phyloP scores from a whole-genome alignment of 2,888 invertebrate genomes.

The Seira ritae region DNA sequence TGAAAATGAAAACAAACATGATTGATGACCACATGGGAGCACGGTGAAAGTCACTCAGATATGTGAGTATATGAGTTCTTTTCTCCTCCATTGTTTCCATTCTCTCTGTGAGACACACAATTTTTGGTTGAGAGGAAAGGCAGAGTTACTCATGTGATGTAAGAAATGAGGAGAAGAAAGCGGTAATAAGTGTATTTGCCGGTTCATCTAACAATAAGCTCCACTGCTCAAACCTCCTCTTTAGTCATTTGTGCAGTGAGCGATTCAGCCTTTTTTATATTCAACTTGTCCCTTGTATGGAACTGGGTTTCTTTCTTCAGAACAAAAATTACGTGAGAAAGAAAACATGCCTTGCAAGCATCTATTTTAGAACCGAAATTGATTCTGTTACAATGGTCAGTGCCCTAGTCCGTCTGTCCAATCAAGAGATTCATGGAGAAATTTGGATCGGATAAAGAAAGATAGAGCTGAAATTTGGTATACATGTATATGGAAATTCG shows the following conservation, averaged over 20 bases:
- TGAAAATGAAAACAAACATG: slow-evolving; percentile 60
- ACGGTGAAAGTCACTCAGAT: slow-evolving; percentile 46
- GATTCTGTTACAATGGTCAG: no score
- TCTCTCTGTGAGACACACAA: no score
- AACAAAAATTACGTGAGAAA: slow-evolving; percentile 30
- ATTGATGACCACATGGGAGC: slow-evolving; percentile 63
- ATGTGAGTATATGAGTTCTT: slow-evolving; percentile 11
- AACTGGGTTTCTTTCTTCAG: not conserved
- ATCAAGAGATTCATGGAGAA: no score
- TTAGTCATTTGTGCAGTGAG: no score
- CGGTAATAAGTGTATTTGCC: slow-evolving; percentile 40
- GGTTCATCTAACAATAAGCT: slow-evolving; percentile 40
- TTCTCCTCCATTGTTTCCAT: slow-evolving; percentile 43
- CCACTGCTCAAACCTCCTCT: no score
- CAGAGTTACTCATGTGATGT: not conserved
- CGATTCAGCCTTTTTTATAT: slow-evolving; percentile 7
- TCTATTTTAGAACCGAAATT: no score
- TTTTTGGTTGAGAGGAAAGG: no score
- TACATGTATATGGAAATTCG: no score
- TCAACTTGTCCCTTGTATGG: not conserved
- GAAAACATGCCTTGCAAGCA: no score
- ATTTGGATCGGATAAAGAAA: no score
- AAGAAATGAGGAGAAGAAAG: slow-evolving; percentile 13
- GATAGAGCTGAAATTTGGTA: no score
- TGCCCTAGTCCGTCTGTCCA: no score